A percentile compares a stretch with the other conserved stretches of the same genome.
Evolutionary conservation across 1,140 invertebrate genomes (phyloP).

Genomic region (Zaprionus capensis): DNA sequence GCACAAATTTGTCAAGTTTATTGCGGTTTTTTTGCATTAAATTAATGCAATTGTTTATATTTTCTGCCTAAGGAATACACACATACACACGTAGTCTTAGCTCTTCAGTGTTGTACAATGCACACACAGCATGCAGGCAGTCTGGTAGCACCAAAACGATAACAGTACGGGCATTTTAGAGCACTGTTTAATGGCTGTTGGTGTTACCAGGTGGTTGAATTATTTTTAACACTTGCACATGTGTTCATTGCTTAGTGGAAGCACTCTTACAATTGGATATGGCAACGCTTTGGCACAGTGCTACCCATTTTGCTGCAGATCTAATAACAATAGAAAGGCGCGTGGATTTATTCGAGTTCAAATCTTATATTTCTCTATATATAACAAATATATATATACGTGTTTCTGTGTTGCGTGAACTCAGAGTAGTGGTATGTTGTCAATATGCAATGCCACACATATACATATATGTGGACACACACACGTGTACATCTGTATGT

Average conservation of each 20-base stretch:
- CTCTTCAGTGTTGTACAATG: conserved; percentile 22
- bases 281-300: not conserved
- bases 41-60: conserved; percentile 39
- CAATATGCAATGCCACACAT: not conserved
- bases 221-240: not conserved
- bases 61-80: conserved; percentile 18
- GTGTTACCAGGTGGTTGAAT: not conserved
- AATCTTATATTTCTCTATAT: not conserved
- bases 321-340: not conserved
- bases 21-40: conserved; percentile 3
- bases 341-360: not conserved
- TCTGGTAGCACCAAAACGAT: conserved; percentile 18
- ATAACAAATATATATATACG: not conserved
- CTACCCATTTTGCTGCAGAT: not conserved
- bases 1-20: not conserved
- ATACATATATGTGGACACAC: not conserved
- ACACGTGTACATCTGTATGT: not conserved
- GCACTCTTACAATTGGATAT: not conserved
- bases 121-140: not conserved
- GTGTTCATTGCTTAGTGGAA: too few species aligned
- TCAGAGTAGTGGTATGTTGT: not conserved
- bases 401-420: not conserved
- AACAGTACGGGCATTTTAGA: not conserved
- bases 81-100: conserved; percentile 32
- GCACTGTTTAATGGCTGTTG: not conserved